Conservation (phyloP, 2,113 vertebrate genomes). For the Oryzias javanicus region DNA sequence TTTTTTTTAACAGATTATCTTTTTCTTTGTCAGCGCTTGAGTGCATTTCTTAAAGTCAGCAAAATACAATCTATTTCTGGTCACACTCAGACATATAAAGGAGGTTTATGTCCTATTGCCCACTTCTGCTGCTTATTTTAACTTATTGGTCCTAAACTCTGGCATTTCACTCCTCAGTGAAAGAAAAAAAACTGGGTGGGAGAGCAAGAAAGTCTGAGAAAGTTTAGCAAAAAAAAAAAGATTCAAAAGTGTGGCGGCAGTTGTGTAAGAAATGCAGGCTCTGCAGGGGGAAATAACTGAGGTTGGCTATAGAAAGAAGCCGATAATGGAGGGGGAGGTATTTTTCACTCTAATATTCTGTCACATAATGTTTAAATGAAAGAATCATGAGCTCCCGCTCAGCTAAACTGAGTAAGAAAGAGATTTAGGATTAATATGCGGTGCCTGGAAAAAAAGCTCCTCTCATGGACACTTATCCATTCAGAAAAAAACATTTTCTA, state of each 20-base stretch:
- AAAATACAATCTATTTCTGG: no score
- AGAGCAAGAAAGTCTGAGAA: slow-evolving; percentile 6
- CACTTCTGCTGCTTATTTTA: not conserved
- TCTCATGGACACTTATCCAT: slow-evolving; percentile 16
- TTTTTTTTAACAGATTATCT: no score
- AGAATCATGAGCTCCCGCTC: slow-evolving; percentile 10
- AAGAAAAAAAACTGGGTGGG: no score
- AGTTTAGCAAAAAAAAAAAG: no score
- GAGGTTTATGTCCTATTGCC: not conserved
- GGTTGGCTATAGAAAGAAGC: slow-evolving; percentile 16
- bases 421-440: slow-evolving; percentile 13
- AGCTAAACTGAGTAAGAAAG: slow-evolving; percentile 11
- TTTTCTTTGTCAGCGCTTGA: no score
- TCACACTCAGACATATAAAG: no score
- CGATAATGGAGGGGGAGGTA: slow-evolving; percentile 11
- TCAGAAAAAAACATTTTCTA: slow-evolving; percentile 12
- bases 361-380: slow-evolving; percentile 28
- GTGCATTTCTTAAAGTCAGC: no score
- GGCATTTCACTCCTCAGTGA: no score
- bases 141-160: not conserved
- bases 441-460: not conserved
- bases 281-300: slow-evolving; percentile 20
- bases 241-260: slow-evolving; percentile 5
- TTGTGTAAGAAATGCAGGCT: slow-evolving; percentile 9
- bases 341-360: slow-evolving; percentile 17